A percentile compares a stretch with the other conserved stretches of the same genome.
These are phyloP conservation scores for Capitella teleta DNA, from an alignment of 1,140 invertebrate genomes.

Conservation along the genomic window DNA sequence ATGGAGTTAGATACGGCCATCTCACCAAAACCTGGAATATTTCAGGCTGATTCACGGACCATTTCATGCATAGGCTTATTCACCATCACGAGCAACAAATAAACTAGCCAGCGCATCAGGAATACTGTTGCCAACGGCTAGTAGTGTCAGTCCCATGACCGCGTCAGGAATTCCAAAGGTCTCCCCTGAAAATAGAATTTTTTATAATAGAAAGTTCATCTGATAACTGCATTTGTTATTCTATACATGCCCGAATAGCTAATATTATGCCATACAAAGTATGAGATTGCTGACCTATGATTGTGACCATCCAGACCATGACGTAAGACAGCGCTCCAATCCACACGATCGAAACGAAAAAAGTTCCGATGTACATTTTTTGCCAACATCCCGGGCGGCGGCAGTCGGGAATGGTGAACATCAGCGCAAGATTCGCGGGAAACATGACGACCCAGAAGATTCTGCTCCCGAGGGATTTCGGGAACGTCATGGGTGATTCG, in stretches of 20 bases:
- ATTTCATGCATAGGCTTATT: slow-evolving; percentile 33
- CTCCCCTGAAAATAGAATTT: slow-evolving; percentile 24
- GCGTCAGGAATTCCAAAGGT: slow-evolving; percentile 47
- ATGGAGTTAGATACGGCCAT: slow-evolving; percentile 42
- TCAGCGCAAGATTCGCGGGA: slow-evolving; percentile 49
- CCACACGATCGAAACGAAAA: slow-evolving; percentile 79
- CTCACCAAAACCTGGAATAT: slow-evolving; percentile 30
- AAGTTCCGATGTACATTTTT: slow-evolving; percentile 69
- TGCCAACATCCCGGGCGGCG: slow-evolving; percentile 54
- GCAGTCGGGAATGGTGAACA: slow-evolving; percentile 64
- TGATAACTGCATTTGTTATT: no score
- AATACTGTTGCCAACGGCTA: slow-evolving; percentile 90
- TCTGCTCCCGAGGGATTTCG: not conserved
- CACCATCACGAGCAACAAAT: slow-evolving; percentile 89
- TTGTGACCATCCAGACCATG: slow-evolving; percentile 84
- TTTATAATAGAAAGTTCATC: no score
- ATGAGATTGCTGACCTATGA: slow-evolving; percentile 77
- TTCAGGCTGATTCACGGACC: not conserved
- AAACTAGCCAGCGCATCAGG: slow-evolving; percentile 93
- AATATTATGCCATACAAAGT: no score
- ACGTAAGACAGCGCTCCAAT: slow-evolving; percentile 75
- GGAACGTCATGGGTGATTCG: not conserved
- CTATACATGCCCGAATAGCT: no score
- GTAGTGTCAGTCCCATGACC: slow-evolving; percentile 90
- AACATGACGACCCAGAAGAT: slow-evolving; percentile 26